Conservation (phyloP, 2,797 vertebrate species). For the Malurus leucopterus region DNA sequence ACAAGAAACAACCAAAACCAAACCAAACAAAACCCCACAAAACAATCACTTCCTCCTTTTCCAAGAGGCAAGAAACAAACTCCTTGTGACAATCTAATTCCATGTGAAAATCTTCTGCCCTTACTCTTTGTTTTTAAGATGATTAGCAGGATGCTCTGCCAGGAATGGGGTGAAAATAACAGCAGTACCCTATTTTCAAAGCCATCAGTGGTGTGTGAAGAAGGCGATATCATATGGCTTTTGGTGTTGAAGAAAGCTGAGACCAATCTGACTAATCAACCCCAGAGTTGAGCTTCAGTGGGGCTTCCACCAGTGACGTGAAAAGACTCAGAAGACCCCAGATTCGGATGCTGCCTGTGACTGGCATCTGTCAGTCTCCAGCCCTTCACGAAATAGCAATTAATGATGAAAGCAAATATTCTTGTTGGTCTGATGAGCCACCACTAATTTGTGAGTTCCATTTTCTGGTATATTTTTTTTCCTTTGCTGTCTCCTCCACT, state of each 20-base stretch:
- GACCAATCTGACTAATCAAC: background rate
- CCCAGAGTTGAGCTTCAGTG: background rate
- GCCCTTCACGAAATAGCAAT: background rate
- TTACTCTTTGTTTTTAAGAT: background rate
- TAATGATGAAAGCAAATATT: background rate
- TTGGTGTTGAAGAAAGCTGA: background rate
- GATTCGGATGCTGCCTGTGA: background rate
- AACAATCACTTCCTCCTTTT: background rate
- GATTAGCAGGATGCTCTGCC: background rate
- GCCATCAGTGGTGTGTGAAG: background rate
- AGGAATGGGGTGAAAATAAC: background rate
- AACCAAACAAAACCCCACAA: background rate
- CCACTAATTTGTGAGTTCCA: background rate
- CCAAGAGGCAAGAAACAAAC: background rate
- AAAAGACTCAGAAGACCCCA: background rate
- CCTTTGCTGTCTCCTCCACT: background rate
- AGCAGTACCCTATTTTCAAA: background rate
- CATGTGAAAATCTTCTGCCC: background rate
- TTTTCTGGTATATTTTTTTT: background rate
- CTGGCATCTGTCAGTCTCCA: background rate
- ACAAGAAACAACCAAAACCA: background rate
- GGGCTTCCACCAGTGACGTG: background rate
- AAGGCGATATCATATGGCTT: background rate
- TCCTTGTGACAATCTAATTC: rapidly evolving
- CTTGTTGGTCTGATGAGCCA: background rate